Evolutionary conservation across 2,888 invertebrate species (phyloP).

Genomic region (Hylaea fasciaria): DNA sequence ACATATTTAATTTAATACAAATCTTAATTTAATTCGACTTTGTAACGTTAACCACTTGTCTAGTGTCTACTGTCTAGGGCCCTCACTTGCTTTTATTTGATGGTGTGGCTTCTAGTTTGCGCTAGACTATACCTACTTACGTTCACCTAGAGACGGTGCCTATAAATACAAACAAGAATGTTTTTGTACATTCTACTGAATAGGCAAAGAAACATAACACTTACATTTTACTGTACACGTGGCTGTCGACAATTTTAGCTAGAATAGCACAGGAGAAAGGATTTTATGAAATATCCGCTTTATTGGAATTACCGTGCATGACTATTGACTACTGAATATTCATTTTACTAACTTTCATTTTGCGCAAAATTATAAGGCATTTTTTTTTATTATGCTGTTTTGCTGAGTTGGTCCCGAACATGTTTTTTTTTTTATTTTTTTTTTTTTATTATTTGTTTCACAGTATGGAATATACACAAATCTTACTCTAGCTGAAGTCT

Average conservation of each 20-base stretch:
- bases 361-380: neutral
- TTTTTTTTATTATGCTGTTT: too few relatives aligned
- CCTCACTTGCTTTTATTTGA: too few relatives aligned
- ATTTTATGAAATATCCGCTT: conserved; percentile 20
- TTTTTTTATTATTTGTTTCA: too few relatives aligned
- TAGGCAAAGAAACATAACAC: conserved; percentile 47
- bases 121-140: conserved; percentile 11
- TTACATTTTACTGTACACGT: conserved; percentile 54
- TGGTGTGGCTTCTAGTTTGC: too few relatives aligned
- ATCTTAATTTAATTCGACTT: too few relatives aligned
- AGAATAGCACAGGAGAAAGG: conserved; percentile 48
- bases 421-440: too few relatives aligned
- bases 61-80: too few relatives aligned
- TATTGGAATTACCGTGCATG: neutral
- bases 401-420: too few relatives aligned
- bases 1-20: too few relatives aligned
- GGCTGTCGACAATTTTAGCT: conserved; percentile 43
- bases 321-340: neutral
- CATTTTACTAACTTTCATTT: neutral
- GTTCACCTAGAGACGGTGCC: conserved; percentile 16
- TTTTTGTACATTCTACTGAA: conserved; percentile 51
- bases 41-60: too few relatives aligned
- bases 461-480: too few relatives aligned
- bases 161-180: conserved; percentile 43
- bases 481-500: too few relatives aligned